Percentiles rank a stretch among this genome's conserved stretches.
Evolutionary conservation across 1,140 invertebrate species (phyloP).

Genomic region (Goniozus legneri): DNA sequence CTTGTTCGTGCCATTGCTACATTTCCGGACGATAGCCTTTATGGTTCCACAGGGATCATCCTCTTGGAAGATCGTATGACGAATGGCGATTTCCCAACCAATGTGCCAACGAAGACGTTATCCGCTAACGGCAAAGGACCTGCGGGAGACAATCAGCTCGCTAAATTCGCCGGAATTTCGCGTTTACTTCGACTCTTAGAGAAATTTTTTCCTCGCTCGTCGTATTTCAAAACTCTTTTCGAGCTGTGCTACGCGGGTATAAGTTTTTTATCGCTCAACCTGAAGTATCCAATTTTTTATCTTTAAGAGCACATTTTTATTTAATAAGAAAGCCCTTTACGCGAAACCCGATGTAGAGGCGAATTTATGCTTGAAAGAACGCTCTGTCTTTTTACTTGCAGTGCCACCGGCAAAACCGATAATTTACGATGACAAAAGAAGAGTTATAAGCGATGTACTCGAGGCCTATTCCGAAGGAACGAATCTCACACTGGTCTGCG

Average conservation of each 20-base stretch:
- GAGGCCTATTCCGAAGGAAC: slow-evolving; percentile 85
- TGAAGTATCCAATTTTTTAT: too few relatives aligned
- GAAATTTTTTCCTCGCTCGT: too few relatives aligned
- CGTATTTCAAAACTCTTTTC: too few relatives aligned
- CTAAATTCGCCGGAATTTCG: background rate
- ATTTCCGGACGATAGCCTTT: slow-evolving; percentile 24
- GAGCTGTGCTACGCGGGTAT: too few relatives aligned
- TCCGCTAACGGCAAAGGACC: slow-evolving; percentile 15
- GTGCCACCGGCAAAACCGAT: slow-evolving; percentile 80
- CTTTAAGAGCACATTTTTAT: too few relatives aligned
- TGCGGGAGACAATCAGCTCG: slow-evolving; percentile 2
- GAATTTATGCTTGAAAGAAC: background rate
- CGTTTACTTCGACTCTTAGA: slow-evolving; percentile 4
- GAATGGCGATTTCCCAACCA: too few relatives aligned
- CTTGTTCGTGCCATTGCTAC: too few relatives aligned
- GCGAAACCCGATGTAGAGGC: too few relatives aligned
- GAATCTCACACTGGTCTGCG: slow-evolving; percentile 78
- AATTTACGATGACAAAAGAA: slow-evolving; percentile 78
- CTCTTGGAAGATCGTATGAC: slow-evolving; percentile 29
- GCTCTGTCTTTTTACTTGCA: slow-evolving; percentile 52
- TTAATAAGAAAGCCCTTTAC: too few relatives aligned
- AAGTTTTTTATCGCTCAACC: too few relatives aligned
- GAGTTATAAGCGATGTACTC: slow-evolving; percentile 73
- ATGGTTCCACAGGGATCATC: slow-evolving; percentile 23
- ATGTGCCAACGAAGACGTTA: slow-evolving; percentile 17